Evolutionary conservation across 1,140 invertebrate species (phyloP).

Genomic region (Penaeus indicus): DNA sequence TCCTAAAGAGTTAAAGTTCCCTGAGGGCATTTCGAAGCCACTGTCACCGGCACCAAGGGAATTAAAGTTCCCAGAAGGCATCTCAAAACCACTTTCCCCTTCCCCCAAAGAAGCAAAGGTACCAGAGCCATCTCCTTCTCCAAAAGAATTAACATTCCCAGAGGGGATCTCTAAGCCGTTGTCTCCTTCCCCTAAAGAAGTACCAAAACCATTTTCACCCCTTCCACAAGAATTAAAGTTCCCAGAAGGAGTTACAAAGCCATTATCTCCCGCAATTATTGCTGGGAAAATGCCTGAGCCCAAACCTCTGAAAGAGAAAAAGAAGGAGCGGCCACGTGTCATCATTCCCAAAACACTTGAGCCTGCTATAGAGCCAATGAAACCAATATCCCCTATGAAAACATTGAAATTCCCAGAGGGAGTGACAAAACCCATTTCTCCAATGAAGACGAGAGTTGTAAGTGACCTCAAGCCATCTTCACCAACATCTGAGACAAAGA

Average conservation of each 20-base stretch:
- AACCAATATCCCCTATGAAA: constrained; percentile 7
- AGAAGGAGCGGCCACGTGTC: no score
- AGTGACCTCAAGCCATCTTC: neutral
- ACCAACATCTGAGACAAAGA: neutral
- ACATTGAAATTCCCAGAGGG: neutral
- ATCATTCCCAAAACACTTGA: no score
- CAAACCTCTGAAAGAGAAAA: no score
- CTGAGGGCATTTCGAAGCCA: neutral
- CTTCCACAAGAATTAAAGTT: neutral
- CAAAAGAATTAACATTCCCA: neutral
- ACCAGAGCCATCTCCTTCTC: neutral
- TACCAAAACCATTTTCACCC: neutral
- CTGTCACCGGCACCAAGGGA: neutral
- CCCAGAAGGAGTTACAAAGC: neutral
- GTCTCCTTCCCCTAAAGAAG: neutral
- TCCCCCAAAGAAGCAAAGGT: neutral
- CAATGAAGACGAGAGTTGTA: neutral
- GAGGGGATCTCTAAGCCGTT: neutral
- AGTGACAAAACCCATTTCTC: constrained; percentile 5
- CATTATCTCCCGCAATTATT: neutral
- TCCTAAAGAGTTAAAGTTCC: neutral
- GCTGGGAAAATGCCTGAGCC: no score
- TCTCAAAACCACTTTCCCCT: neutral
- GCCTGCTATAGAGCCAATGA: neutral
- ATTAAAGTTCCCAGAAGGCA: neutral